Base-by-base conservation (phyloP, 2,888 invertebrate species). In the Pterostichus madidus region DNA sequence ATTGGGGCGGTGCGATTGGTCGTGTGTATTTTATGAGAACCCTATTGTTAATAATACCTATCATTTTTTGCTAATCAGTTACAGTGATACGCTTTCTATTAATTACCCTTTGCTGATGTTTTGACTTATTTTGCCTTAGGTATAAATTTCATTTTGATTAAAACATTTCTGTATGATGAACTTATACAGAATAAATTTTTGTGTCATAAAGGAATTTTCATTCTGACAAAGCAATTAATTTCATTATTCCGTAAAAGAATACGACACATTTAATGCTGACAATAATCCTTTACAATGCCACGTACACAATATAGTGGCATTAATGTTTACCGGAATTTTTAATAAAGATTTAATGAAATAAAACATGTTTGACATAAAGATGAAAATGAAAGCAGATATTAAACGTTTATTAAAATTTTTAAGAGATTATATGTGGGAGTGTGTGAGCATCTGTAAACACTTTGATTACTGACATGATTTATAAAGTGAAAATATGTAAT, bases 311-410 rank as follows among this genome's bases (percentile, higher is more conserved):
- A 56, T 56, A 56, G 56, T 17, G 56, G 17, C 17, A 56, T 56
- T 56, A 56, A 17, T 56, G 56, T 56, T 56, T 17, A 71, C 44
- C 0, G 44, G 68, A 71, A 71, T 71, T 71, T 71, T 44, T 71
- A 71, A 71, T 71, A 71, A 71, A 71, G 15, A 17, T 71, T 13
- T 17, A 71, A 71, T 71, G 68, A 71, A 71, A 71, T 32, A 71
- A 64, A 64, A 31, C 13, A 64, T 64, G n/a, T 8, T 32, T 64
- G 35, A 64, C 13, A 64, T 64, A 2, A 64, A 64, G 15, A 46
- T 44, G 44, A 71, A 44, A 44, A 68, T 44, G 39, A 44, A 35
- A 68, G 64, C 24, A 24, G 59, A 39, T 68, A 39, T 68, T 39
- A 68, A 71, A 71, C 39, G 39, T 71, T 71, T 71, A 71, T 71